phyloP scores from a whole-genome alignment of 2,888 invertebrate species.

The Nomada goodeniana region DNA sequence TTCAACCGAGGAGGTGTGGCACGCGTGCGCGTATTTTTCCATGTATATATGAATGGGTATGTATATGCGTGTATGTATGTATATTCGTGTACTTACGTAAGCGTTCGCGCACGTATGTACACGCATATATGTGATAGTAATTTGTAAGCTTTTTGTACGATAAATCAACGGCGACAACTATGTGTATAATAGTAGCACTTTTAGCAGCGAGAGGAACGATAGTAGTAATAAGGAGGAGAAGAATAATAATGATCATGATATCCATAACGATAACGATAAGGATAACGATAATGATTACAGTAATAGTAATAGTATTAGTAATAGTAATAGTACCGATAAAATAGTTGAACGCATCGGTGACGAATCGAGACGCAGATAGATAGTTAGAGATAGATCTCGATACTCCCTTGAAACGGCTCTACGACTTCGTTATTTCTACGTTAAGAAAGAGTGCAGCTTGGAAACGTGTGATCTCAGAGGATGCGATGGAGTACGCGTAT shows the following conservation, averaged over 20 bases:
- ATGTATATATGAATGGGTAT: conserved; percentile 12
- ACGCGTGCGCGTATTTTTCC: background rate
- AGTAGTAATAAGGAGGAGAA: background rate
- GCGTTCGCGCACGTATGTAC: conserved; percentile 52
- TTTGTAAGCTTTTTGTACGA: conserved; percentile 79
- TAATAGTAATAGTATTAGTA: background rate
- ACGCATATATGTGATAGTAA: conserved; percentile 63
- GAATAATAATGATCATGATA: background rate
- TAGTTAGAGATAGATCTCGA: conserved; percentile 16
- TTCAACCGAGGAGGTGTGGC: background rate
- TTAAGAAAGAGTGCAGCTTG: conserved; percentile 41
- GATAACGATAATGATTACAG: background rate
- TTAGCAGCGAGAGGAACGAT: background rate
- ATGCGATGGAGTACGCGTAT: conserved; percentile 26
- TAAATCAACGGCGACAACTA: conserved; percentile 74
- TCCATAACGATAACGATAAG: background rate
- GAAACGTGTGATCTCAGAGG: conserved; percentile 74
- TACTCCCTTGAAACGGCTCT: conserved; percentile 32
- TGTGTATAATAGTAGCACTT: conserved; percentile 50
- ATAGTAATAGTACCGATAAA: background rate
- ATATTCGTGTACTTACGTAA: conserved; percentile 51
- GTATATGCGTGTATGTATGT: conserved; percentile 37
- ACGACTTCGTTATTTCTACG: conserved; percentile 41
- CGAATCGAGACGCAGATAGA: background rate
- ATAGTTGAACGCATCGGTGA: background rate